phyloP scores from a whole-genome alignment of 2,888 invertebrate species.

The Lithophane semibrunnea region DNA sequence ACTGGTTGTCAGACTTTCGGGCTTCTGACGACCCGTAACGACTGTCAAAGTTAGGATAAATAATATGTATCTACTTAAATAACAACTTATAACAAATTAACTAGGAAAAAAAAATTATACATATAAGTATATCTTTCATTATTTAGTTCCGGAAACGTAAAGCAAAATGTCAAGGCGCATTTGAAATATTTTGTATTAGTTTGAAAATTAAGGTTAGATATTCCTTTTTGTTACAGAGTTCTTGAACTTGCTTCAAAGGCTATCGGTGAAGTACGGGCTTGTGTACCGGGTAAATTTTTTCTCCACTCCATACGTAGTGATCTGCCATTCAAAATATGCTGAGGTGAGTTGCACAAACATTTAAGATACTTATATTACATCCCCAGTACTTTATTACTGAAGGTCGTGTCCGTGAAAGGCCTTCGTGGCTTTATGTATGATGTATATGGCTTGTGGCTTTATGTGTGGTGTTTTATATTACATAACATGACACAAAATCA shows the following conservation, averaged over 20 bases:
- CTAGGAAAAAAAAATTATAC: background rate
- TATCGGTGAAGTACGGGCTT: constrained; percentile 79
- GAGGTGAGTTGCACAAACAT: constrained; percentile 77
- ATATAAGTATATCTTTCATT: background rate
- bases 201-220: background rate
- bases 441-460: too few relatives aligned
- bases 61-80: too few relatives aligned
- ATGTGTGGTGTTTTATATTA: too few relatives aligned
- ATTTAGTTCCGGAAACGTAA: background rate
- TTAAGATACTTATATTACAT: too few relatives aligned
- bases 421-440: too few relatives aligned
- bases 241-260: constrained; percentile 68
- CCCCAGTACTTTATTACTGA: too few relatives aligned
- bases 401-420: too few relatives aligned
- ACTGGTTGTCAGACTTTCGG: too few relatives aligned
- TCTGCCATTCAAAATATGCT: constrained; percentile 82
- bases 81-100: too few relatives aligned
- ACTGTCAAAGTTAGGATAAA: too few relatives aligned
- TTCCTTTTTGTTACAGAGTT: constrained; percentile 77
- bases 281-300: constrained; percentile 83
- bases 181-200: background rate
- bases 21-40: too few relatives aligned
- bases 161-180: constrained; percentile 6
- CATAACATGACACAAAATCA: background rate
- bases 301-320: constrained; percentile 81